Conservation (phyloP, 2,113 vertebrate species). For the Paratilapia polleni region DNA sequence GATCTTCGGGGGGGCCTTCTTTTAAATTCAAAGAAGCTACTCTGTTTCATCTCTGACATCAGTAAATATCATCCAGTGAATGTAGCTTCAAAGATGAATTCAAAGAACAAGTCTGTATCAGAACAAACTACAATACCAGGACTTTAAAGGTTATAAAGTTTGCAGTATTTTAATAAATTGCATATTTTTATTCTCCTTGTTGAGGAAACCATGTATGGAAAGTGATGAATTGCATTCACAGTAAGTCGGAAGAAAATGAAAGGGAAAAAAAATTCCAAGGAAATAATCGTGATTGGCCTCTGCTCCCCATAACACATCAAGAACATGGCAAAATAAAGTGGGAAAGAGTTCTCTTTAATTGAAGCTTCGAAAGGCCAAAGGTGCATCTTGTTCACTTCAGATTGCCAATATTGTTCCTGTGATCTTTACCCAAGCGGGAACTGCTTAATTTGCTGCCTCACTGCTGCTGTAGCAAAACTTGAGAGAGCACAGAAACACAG, state of each 20-base stretch:
- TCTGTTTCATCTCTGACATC: slow-evolving; percentile 7
- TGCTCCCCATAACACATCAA: not conserved
- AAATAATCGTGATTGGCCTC: not conserved
- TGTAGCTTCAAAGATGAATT: not conserved
- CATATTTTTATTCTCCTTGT: not conserved
- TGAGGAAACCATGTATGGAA: not conserved
- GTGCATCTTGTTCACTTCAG: slow-evolving; percentile 44
- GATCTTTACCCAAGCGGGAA: slow-evolving; percentile 50
- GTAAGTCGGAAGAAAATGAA: not conserved
- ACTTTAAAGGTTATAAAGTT: not conserved
- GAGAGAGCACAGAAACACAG: not conserved
- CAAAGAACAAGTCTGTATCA: not conserved
- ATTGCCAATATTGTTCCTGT: slow-evolving; percentile 46
- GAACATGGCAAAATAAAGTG: not conserved
- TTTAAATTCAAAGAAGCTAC: not conserved
- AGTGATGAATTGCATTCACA: not conserved
- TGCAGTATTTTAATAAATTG: not conserved
- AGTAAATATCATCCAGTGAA: not conserved
- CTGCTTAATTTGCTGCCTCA: slow-evolving; percentile 55
- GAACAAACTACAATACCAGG: not conserved
- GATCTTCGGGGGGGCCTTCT: not conserved
- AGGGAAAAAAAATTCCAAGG: not conserved
- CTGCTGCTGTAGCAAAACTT: slow-evolving; percentile 39
- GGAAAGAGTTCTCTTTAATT: slow-evolving; percentile 41
- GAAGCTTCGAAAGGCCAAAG: slow-evolving; percentile 40